Conservation (phyloP, 2,113 vertebrate species). For the Clarias magur region DNA sequence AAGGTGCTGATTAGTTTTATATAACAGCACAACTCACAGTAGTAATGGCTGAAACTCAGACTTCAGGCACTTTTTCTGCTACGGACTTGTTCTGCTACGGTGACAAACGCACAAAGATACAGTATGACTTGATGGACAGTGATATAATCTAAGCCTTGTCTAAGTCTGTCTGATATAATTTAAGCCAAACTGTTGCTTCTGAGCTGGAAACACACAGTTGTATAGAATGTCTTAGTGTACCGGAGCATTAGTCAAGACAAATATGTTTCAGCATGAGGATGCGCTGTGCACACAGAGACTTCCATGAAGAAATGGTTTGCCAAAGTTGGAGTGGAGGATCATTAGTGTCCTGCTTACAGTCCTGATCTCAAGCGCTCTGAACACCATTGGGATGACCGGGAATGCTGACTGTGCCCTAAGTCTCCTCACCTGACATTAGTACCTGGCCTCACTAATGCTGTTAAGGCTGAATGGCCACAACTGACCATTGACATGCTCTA, state of each 20-base stretch:
- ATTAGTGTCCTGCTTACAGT: background rate
- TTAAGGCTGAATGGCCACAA: background rate
- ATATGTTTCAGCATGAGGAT: background rate
- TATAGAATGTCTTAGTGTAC: background rate
- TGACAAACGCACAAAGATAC: background rate
- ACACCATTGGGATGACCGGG: background rate
- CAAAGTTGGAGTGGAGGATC: background rate
- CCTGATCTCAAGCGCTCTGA: background rate
- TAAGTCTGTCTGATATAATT: background rate
- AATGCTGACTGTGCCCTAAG: background rate
- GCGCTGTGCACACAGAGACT: background rate
- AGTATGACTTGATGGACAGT: background rate
- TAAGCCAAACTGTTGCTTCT: background rate
- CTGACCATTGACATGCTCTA: background rate
- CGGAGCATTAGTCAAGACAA: background rate
- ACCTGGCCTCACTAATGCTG: background rate
- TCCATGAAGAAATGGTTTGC: background rate
- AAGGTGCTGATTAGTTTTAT: background rate
- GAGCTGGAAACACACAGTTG: background rate
- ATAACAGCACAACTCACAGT: background rate
- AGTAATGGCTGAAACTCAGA: background rate
- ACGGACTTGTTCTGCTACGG: background rate
- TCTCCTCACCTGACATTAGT: background rate
- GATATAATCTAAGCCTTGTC: background rate
- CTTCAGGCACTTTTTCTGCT: background rate